Base-by-base conservation (phyloP, 1,140 invertebrate species). In the Leptinotarsa texana region DNA sequence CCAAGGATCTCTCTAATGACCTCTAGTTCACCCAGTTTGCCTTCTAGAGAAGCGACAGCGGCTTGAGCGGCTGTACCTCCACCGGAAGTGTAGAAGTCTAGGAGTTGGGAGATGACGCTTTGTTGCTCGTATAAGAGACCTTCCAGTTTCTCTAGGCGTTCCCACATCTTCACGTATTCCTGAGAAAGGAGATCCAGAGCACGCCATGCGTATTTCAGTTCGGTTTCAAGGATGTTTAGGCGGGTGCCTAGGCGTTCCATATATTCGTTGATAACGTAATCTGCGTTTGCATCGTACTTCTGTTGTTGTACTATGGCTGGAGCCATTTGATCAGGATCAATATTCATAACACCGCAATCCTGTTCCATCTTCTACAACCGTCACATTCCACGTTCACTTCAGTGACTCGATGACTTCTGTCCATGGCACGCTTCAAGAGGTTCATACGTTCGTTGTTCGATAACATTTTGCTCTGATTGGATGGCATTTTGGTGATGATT, bases 151-250 rank as follows among this genome's bases (percentile, higher is more conserved):
- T 98, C 95, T 65, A 98, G 87, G 70, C 95, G 88, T 83, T 95
- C 93, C 95, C 95, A 97, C 92, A 98, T 97, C 83, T 95, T 94
- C 17, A 96, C 93, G 81, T 96, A 97, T 83, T 97, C 96, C 80
- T 95, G 93, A 21, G 94, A 96, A 6, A 98, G 89, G 51, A 97
- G 88, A 83, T 97, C 95, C 70, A 98, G 86, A 2, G 95, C 94
- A 75, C 95, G 89, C 95, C 95, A 97, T 1, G 95, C 95, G 82
- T 95, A 96, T 78, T 95, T 93, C 21, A 97, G 87, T 85, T 97
- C 95, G 1, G 94, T 94, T 85, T 97, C 95, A 15, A 97, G 88
- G 63, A 95, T 92, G 80, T 92, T 94, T 65, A 97, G 88, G 42
- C 95, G 89, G 27, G 93, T 94, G 3, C 93, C 93, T 65, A 97